These are phyloP conservation scores for Miichthys miiuy DNA, from an alignment of 2,797 vertebrate species.

Conservation along the genomic window DNA sequence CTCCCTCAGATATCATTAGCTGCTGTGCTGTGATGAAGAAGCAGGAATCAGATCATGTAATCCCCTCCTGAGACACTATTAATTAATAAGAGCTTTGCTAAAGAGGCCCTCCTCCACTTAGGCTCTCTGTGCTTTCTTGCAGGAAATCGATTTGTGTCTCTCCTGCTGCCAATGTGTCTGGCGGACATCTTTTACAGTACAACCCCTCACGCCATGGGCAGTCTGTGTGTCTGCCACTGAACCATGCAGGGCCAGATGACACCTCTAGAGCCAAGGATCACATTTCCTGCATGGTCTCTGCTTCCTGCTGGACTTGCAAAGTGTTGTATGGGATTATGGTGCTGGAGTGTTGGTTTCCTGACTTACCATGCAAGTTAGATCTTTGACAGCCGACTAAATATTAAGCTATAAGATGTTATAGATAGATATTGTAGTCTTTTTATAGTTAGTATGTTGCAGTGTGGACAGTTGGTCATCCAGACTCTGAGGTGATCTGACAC, in stretches of 20 bases:
- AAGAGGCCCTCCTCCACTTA: conserved; percentile 75
- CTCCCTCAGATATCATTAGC: conserved; percentile 82
- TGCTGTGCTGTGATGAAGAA: conserved; percentile 78
- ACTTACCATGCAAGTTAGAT: conserved; percentile 6
- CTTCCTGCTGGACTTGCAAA: conserved; percentile 61
- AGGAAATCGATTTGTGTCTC: conserved; percentile 82
- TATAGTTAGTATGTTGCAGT: not conserved
- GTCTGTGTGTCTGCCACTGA: conserved; percentile 77
- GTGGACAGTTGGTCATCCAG: not conserved
- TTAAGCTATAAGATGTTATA: not conserved
- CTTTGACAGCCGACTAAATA: conserved; percentile 1
- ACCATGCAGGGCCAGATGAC: conserved; percentile 69
- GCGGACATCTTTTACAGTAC: conserved; percentile 81
- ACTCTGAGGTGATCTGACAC: not conserved
- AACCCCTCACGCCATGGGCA: conserved; percentile 69
- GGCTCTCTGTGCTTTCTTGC: conserved; percentile 74
- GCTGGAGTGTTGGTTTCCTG: not conserved
- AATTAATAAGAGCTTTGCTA: conserved; percentile 83
- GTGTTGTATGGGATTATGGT: not conserved
- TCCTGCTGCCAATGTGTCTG: conserved; percentile 84
- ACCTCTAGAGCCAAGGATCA: conserved; percentile 69
- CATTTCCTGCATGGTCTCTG: conserved; percentile 59
- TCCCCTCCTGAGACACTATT: conserved; percentile 82
- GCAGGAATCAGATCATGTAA: conserved; percentile 82
- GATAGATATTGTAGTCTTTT: not conserved